phyloP scores from a whole-genome alignment of 2,888 invertebrate genomes.

The Nowickia ferox region DNA sequence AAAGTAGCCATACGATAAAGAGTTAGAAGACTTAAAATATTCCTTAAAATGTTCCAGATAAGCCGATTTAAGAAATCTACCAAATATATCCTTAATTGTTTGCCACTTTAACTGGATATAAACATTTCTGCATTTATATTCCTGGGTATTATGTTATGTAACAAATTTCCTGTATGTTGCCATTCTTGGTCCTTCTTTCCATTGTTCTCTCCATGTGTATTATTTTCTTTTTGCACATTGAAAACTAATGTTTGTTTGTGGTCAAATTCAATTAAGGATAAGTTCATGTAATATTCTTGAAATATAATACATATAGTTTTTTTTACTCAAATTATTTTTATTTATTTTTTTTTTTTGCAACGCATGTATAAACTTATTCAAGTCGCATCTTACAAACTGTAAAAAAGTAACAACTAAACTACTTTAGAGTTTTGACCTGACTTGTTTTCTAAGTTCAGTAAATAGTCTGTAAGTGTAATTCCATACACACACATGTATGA shows the following conservation, averaged over 20 bases:
- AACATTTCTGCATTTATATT: neutral
- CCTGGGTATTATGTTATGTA: slow-evolving; percentile 26
- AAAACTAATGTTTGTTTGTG: slow-evolving; percentile 71
- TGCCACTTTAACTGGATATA: neutral
- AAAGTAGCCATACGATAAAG: no score
- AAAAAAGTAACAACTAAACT: slow-evolving; percentile 50
- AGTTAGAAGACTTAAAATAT: no score
- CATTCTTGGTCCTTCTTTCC: slow-evolving; percentile 1
- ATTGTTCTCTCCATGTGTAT: slow-evolving; percentile 32
- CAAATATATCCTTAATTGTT: neutral
- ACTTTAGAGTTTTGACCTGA: slow-evolving; percentile 64
- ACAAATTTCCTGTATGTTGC: slow-evolving; percentile 56
- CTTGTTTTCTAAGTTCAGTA: slow-evolving; percentile 46
- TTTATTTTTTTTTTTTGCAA: slow-evolving; percentile 16
- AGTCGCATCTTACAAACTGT: slow-evolving; percentile 37
- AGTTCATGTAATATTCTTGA: slow-evolving; percentile 73
- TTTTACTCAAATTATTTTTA: slow-evolving; percentile 5
- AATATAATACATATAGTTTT: slow-evolving; percentile 43
- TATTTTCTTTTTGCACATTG: slow-evolving; percentile 31
- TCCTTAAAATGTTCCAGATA: no score
- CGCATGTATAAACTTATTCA: slow-evolving; percentile 26
- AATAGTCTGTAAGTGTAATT: slow-evolving; percentile 15
- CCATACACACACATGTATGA: no score
- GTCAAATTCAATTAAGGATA: slow-evolving; percentile 73
- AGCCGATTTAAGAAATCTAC: neutral